phyloP scores from a whole-genome alignment of 2,888 invertebrate genomes.

The Pantelozetes paolii region DNA sequence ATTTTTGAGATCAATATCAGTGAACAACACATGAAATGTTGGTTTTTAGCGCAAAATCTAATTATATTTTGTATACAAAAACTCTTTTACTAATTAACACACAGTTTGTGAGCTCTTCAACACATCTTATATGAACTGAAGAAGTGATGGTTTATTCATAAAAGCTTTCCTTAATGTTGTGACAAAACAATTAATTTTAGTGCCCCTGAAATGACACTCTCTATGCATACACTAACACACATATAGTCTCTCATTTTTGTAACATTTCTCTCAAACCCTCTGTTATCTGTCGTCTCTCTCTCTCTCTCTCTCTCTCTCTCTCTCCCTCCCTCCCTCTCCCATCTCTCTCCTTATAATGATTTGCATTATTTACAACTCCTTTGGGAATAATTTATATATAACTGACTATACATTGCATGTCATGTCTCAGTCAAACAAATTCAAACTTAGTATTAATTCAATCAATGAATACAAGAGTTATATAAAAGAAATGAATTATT shows the following conservation, averaged over 20 bases:
- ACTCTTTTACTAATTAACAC: constrained; percentile 13
- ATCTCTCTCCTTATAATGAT: background rate
- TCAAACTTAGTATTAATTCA: background rate
- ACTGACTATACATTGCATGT: background rate
- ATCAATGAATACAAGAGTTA: background rate
- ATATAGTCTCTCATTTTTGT: background rate
- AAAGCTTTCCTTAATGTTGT: background rate
- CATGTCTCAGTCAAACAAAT: background rate
- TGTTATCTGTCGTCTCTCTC: background rate
- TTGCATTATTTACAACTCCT: constrained; percentile 34
- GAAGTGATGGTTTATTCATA: constrained; percentile 23
- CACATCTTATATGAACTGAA: background rate
- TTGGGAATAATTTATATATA: constrained; percentile 15
- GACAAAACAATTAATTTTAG: constrained; percentile 11
- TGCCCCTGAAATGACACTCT: constrained; percentile 35
- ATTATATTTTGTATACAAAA: background rate
- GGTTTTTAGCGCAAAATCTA: background rate
- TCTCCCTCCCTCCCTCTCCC: background rate
- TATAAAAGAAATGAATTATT: background rate
- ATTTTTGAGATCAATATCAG: background rate
- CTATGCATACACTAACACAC: constrained; percentile 10
- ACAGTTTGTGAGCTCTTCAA: background rate
- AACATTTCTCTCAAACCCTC: background rate
- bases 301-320: background rate
- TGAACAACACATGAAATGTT: background rate